Evolutionary conservation across 2,888 invertebrate genomes (phyloP).

Genomic region (Drosophila neoperkinsi): DNA sequence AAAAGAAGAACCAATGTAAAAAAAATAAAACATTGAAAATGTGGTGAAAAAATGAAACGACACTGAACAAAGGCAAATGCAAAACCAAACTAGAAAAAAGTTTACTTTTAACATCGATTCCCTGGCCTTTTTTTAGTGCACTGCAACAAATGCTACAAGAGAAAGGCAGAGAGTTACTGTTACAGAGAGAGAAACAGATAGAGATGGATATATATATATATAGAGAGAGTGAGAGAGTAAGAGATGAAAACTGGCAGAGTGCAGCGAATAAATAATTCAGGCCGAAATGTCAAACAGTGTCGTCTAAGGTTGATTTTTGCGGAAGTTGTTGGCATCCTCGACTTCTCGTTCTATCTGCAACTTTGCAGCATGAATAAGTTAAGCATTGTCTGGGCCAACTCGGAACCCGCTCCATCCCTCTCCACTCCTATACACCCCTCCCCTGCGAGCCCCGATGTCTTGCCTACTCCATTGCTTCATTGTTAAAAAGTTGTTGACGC

Average conservation of each 20-base stretch:
- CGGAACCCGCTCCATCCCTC: neutral
- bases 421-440: neutral
- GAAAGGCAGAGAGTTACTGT: neutral
- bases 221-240: neutral
- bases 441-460: neutral
- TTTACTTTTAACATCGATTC: slow-evolving; percentile 73
- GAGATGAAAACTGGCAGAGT: slow-evolving; percentile 55
- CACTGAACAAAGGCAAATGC: slow-evolving; percentile 56
- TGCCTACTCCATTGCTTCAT: slow-evolving; percentile 32
- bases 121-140: slow-evolving; percentile 54
- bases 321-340: slow-evolving; percentile 66
- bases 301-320: slow-evolving; percentile 80
- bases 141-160: slow-evolving; percentile 42
- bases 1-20: slow-evolving; percentile 53
- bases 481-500: slow-evolving; percentile 79
- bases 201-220: neutral
- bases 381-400: slow-evolving; percentile 69
- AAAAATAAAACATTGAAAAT: slow-evolving; percentile 9
- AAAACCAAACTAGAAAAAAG: slow-evolving; percentile 69
- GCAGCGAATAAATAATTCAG: slow-evolving; percentile 78
- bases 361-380: slow-evolving; percentile 77
- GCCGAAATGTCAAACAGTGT: slow-evolving; percentile 79
- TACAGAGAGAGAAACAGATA: neutral
- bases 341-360: slow-evolving; percentile 48
- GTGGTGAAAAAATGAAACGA: slow-evolving; percentile 10